Percentiles rank a stretch among this genome's conserved stretches.
Conservation (phyloP, 2,797 vertebrate species). For the Selene dorsalis region DNA sequence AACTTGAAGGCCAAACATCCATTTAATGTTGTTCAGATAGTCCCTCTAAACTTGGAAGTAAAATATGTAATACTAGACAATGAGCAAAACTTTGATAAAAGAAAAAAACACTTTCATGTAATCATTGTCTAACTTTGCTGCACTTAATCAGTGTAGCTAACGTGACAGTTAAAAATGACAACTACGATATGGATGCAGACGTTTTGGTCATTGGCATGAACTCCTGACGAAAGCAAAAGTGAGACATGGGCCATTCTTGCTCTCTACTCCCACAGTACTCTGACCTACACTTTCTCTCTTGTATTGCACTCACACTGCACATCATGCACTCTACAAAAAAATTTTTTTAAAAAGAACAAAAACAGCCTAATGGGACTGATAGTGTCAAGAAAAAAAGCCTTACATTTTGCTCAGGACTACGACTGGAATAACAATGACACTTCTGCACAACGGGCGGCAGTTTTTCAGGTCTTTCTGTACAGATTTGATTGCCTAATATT, state of each 20-base stretch:
- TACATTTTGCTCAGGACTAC: background rate
- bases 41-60: background rate
- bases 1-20: background rate
- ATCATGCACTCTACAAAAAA: slow-evolving; percentile 16
- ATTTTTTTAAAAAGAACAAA: slow-evolving; percentile 46
- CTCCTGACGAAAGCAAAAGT: background rate
- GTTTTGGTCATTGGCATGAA: background rate
- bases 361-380: slow-evolving; percentile 45
- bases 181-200: background rate
- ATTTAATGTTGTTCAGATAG: background rate
- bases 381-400: slow-evolving; percentile 13
- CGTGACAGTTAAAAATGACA: background rate
- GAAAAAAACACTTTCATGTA: background rate
- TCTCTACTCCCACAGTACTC: slow-evolving; percentile 6
- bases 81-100: no score
- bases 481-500: slow-evolving; percentile 12
- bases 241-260: background rate
- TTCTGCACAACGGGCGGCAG: slow-evolving; percentile 23
- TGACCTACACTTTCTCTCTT: slow-evolving; percentile 10
- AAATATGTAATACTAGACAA: background rate
- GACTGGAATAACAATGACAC: slow-evolving; percentile 26
- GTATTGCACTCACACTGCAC: slow-evolving; percentile 12
- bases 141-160: background rate
- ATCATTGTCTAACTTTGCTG: background rate
- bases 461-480: slow-evolving; percentile 20